Percentiles rank a stretch among this genome's conserved stretches.
phyloP scores from a whole-genome alignment of 2,888 invertebrate species.

The Danaus chrysippus region DNA sequence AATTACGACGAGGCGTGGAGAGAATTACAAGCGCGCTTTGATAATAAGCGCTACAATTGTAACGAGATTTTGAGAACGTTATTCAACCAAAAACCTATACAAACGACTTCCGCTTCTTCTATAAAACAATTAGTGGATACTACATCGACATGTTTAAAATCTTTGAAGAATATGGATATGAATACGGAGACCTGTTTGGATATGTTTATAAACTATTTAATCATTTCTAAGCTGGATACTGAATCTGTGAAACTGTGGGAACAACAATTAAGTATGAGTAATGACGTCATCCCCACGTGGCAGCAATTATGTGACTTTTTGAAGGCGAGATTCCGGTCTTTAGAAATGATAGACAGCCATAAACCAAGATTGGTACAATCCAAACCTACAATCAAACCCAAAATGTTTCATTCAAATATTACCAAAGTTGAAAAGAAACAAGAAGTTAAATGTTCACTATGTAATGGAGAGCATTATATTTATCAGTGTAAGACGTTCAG shows the following conservation, averaged over 20 bases:
- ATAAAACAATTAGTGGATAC: too few relatives aligned
- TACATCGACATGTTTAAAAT: too few relatives aligned
- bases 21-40: constrained; percentile 27
- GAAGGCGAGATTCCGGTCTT: constrained; percentile 27
- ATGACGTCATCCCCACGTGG: too few relatives aligned
- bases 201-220: constrained; percentile 27
- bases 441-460: too few relatives aligned
- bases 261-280: too few relatives aligned
- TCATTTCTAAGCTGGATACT: constrained; percentile 29
- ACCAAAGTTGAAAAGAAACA: too few relatives aligned
- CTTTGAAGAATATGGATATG: constrained; percentile 26
- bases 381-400: constrained; percentile 2
- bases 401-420: too few relatives aligned
- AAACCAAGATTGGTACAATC: constrained; percentile 1
- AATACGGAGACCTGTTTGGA: constrained; percentile 27
- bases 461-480: too few relatives aligned
- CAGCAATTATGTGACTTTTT: constrained; percentile 19
- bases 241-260: constrained; percentile 33
- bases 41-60: constrained; percentile 27
- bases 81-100: constrained; percentile 28
- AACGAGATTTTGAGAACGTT: constrained; percentile 32
- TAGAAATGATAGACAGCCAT: constrained; percentile 22
- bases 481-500: too few relatives aligned
- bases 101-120: constrained; percentile 22
- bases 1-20: constrained; percentile 33